Base-by-base conservation (phyloP, 2,113 vertebrate species). In the Arothron firmamentum region DNA sequence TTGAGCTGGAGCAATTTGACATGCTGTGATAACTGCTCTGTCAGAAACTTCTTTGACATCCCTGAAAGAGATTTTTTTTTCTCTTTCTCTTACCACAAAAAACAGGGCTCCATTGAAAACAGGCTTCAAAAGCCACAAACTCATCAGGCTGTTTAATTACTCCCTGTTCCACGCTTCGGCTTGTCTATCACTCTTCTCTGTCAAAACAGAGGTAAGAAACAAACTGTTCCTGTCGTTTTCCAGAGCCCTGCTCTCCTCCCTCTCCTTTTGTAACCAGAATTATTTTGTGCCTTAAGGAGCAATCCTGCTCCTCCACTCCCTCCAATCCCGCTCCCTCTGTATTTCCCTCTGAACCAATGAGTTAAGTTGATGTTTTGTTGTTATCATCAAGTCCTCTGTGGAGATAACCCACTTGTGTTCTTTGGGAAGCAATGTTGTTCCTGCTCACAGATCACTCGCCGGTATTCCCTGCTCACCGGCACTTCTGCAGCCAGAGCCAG, bases 81-180 rank as follows among this genome's bases (percentile, higher is more conserved):
- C 45, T 13, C 14, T n/a, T 17, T 13, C 45, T 3, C 45, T 45
- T 14, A 83, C 90, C 91, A 92, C 93, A 95, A 92, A 49, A 88
- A 83, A 74, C 74, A 72, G 70, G 83, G 86, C 70, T 74, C 67
- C 82, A 65, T 83, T 79, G 80, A 82, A 78, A 87, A 80, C 75
- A 61, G 86, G 89, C 92, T 89, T 94, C 92, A 94, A 94, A 95
- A 91, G 80, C 88, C 87, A 90, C 84, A 92, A 94, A 94, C 94
- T 97, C 95, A 96, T 98, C 95, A 96, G 92, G 93, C 92, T 94
- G 91, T 94, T 99, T 97, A 97, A 96, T 97, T 97, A 94, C 82
- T 87, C 86, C 88, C 90, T 91, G 92, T 92, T 92, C 34, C 90
- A 17, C 41, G 52, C 78, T 70, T 92, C 89, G 90, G 86, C 86